Evolutionary conservation across 2,113 vertebrate genomes (phyloP), one percentile per base, ranked within the genome.

Genomic region (Condylura cristata): DNA sequence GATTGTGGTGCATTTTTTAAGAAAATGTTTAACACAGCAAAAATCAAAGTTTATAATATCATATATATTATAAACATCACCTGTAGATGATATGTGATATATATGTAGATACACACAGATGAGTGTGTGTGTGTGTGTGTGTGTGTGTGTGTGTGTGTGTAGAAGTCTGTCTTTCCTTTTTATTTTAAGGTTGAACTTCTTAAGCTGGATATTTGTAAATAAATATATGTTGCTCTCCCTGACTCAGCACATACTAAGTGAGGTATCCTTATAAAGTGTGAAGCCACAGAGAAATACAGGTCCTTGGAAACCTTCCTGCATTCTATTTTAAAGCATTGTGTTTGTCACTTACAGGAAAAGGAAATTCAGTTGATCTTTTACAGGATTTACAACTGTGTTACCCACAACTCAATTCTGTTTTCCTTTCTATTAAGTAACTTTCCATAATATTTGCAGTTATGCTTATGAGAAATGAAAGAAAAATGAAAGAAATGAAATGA

Each of bases 331-430:
- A 94, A 93, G 74, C 22, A 71, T 81, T 84, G 6, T 34, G 66
- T 79, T 44, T 89, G 39, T 89, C 70, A 37, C 76, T 95, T 92
- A 34, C 76, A 32, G 11, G 39, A 95, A 94, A 39, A 3, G 12
- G 88, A 65, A 89, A 86, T 39, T 82, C 39, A 61, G 56, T 32
- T 44, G 28, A 71, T 89, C 30, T 76, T 85, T 95, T 91, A 92
- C 70, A 96, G 83, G 65, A 95, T 60, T 95, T 86, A 78, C 37
- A 90, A 92, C 32, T 79, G n/a, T 68, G 28, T 65, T 56, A 81
- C 66, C 53, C 63, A 34, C 7, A 93, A 78, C 44, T 75, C 28
- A 91, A 28, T 74, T 72, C 41, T 60, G 13, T 87, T 90, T 71
- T 89, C 18, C 34, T 91, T 12, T 83, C 56, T 86, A 76, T 26